Evolutionary conservation across 2,113 vertebrate species (phyloP).

Genomic region (Sinocyclocheilus anshuiensis): DNA sequence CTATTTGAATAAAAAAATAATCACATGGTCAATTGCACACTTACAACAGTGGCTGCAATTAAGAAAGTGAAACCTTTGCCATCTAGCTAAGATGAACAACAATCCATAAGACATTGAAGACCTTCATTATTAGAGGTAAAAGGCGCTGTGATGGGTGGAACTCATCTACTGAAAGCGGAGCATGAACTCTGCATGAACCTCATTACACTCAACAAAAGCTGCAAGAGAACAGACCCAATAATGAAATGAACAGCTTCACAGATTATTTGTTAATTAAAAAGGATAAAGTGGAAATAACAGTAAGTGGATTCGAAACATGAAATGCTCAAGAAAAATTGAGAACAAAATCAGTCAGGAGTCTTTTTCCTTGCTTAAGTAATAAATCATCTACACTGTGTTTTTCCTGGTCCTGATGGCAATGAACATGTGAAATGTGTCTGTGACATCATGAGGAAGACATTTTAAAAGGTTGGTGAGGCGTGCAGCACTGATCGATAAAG

Average conservation of each 20-base stretch:
- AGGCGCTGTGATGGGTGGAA: background rate
- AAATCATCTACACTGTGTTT: background rate
- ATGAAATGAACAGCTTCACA: slow-evolving; percentile 13
- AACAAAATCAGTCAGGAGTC: background rate
- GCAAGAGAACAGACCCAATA: background rate
- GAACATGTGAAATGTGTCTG: background rate
- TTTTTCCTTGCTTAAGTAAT: background rate
- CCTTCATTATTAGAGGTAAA: background rate
- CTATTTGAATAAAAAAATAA: background rate
- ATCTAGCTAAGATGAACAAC: background rate
- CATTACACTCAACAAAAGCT: slow-evolving; percentile 34
- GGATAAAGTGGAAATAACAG: background rate
- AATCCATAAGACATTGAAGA: background rate
- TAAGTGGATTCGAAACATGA: background rate
- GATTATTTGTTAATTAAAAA: slow-evolving; percentile 26
- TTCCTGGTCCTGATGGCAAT: too few relatives aligned
- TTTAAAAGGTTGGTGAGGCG: slow-evolving; percentile 36
- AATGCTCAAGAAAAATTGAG: background rate
- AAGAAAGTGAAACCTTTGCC: background rate
- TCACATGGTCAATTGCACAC: background rate
- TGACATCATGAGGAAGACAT: slow-evolving; percentile 18
- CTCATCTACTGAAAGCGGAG: slow-evolving; percentile 54
- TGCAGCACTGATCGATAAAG: slow-evolving; percentile 46
- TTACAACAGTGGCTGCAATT: slow-evolving; percentile 1
- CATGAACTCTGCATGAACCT: slow-evolving; percentile 50